Evolutionary conservation across 1,140 invertebrate genomes (phyloP), one percentile per base, ranked within the genome.

Genomic region (Trissolcus basalis): DNA sequence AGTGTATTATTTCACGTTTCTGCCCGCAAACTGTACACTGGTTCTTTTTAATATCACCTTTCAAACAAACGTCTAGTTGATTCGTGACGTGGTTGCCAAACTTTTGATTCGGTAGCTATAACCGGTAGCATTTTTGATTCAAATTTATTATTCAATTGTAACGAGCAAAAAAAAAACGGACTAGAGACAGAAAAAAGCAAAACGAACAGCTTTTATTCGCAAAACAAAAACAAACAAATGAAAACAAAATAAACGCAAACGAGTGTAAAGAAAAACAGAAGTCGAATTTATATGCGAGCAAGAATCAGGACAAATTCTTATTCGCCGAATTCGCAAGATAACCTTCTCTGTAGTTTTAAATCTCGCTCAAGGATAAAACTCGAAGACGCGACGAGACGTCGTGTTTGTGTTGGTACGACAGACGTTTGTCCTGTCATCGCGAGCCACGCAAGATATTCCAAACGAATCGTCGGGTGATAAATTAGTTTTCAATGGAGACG

Each of bases 221-320:
- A n/a, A n/a, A n/a, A n/a, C n/a, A n/a, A n/a, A 27, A 27, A 27
- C 19, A 27, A 27, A 27, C 19, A 27, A 27, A 6, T 6, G 19
- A 27, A 27, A 27, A 27, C 1, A 3, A 27, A 27, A 39, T 9
- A 10, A 39, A 39, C 36, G 9, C 36, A 10, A n/a, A 39, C 9
- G 1, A 39, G n/a, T 39, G n/a, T 3, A n/a, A 7, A 15, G n/a
- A 55, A 65, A 65, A 65, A 33, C 33, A 55, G 45, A 11, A 49
- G 49, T 47, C 33, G 44, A 33, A 58, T 72, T 60, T 48, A 50
- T 50, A 49, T 48, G 36, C 48, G 44, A 61, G 32, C 47, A 59
- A 44, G 63, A 68, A 75, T 68, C 58, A 55, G 58, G 59, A 75
- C 71, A 63, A 74, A 59, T 74, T 74, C 44, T 68, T 75, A 68